Evolutionary conservation across 1,140 invertebrate species (phyloP).

Genomic region (Reticulitermes speratus): DNA sequence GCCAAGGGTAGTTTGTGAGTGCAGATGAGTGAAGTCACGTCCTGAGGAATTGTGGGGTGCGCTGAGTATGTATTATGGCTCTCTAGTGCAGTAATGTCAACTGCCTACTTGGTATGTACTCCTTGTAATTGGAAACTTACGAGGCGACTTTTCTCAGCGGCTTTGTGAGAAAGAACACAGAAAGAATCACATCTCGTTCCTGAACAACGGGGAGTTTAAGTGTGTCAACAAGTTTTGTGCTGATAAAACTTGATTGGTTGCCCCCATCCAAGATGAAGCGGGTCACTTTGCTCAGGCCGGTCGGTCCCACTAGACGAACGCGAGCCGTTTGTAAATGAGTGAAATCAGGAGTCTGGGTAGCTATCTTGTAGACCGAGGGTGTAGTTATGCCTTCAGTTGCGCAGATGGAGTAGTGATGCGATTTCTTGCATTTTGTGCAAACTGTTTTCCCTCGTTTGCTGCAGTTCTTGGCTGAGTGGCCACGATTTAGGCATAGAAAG

Average conservation of each 20-base stretch:
- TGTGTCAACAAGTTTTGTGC: neutral
- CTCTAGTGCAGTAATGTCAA: neutral
- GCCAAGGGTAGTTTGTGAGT: neutral
- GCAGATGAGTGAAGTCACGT: neutral
- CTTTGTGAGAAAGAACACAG: neutral
- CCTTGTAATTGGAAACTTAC: neutral
- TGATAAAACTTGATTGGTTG: neutral
- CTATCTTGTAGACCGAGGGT: neutral
- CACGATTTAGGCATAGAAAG: neutral
- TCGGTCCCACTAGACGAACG: neutral
- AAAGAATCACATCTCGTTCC: neutral
- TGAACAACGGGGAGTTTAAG: neutral
- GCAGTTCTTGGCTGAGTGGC: neutral
- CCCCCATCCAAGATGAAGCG: neutral
- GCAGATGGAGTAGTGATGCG: neutral
- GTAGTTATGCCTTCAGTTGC: neutral
- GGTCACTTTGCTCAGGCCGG: neutral
- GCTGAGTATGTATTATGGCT: neutral
- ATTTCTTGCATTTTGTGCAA: neutral
- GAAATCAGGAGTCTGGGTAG: neutral
- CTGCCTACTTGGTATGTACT: neutral
- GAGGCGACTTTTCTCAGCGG: neutral
- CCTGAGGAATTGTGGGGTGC: neutral
- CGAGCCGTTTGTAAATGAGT: neutral
- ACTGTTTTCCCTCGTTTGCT: neutral